Evolutionary conservation across 2,797 vertebrate species (phyloP).

Genomic region (Sternarchorhynchus goeldii): DNA sequence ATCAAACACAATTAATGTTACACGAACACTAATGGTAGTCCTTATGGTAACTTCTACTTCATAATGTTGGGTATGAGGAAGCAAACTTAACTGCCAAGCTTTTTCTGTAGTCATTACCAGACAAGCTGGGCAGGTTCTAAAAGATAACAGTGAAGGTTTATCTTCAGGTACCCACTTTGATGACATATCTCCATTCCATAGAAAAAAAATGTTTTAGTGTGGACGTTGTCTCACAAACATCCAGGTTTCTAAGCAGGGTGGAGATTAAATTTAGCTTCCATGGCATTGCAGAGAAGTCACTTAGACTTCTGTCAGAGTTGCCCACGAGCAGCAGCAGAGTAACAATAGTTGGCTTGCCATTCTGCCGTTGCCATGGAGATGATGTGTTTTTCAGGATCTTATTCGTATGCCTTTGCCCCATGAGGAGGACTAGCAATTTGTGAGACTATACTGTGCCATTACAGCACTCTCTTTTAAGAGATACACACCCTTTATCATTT

Average conservation of each 20-base stretch:
- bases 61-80: slow-evolving; percentile 28
- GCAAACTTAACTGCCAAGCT: neutral
- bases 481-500: neutral
- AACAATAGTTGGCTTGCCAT: neutral
- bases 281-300: neutral
- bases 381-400: neutral
- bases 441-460: neutral
- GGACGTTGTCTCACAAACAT: neutral
- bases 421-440: neutral
- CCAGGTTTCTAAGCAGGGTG: neutral
- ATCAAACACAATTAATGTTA: too few species aligned
- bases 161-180: neutral
- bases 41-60: slow-evolving; percentile 34
- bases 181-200: neutral
- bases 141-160: slow-evolving; percentile 13
- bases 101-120: neutral
- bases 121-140: slow-evolving; percentile 17
- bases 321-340: too few species aligned
- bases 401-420: neutral
- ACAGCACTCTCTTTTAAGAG: neutral
- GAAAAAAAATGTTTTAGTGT: neutral
- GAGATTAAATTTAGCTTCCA: neutral
- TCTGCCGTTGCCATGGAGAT: neutral
- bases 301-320: neutral
- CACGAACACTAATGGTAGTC: too few species aligned